Conservation (phyloP, 2,888 invertebrate genomes). For the Rhabditoides inermis region DNA sequence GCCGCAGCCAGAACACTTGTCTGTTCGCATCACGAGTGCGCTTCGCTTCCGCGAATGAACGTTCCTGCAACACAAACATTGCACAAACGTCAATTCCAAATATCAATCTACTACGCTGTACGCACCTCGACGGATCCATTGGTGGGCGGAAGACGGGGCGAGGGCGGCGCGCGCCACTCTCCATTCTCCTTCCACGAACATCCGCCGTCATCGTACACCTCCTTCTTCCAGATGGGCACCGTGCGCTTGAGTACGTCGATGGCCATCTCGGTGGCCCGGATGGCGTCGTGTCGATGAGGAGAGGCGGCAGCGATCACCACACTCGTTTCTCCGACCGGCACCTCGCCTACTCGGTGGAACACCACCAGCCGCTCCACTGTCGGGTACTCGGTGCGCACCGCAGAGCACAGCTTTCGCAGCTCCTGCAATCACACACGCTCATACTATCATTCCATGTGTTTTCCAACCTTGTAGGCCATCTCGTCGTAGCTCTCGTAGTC, state of each 20-base stretch:
- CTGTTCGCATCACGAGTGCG: no score
- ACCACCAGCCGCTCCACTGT: constrained; percentile 35
- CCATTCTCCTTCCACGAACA: constrained; percentile 13
- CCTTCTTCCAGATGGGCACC: constrained; percentile 48
- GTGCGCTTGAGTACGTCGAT: constrained; percentile 41
- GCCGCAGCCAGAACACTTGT: no score
- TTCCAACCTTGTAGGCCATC: constrained; percentile 38
- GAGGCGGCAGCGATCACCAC: constrained; percentile 44
- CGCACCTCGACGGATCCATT: no score
- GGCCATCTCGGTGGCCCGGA: constrained; percentile 36
- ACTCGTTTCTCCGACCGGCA: constrained; percentile 40
- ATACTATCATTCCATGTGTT: not conserved
- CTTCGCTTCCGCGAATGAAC: no score
- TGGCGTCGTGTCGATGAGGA: constrained; percentile 42
- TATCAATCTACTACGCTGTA: no score
- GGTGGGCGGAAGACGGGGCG: no score
- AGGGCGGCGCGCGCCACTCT: no score
- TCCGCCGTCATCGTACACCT: constrained; percentile 10
- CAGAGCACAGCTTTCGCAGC: constrained; percentile 23
- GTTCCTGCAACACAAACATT: no score
- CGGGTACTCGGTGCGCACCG: constrained; percentile 17
- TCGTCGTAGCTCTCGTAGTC: constrained; percentile 45
- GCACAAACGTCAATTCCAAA: no score
- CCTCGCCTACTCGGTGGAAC: constrained; percentile 32
- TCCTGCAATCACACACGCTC: constrained; percentile 12